Base-by-base conservation (phyloP, 1,140 invertebrate genomes). In the Mercenaria mercenaria region DNA sequence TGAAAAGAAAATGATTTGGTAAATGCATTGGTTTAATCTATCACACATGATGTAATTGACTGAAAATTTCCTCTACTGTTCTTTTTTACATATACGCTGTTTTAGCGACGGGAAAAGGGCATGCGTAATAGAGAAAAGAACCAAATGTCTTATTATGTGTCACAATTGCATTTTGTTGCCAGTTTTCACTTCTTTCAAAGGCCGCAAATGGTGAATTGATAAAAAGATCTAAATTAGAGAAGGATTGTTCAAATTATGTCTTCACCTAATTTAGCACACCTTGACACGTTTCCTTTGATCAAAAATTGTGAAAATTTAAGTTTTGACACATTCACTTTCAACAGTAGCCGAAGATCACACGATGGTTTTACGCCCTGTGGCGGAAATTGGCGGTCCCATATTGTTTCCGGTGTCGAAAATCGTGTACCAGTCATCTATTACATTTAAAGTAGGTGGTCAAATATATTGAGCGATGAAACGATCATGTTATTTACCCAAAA, bases 291-390 rank as follows among this genome's bases (percentile, higher is more conserved):
- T 56, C 41, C 59, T 82, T 82, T 82, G 80, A 82, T 64, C 56
- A 64, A 67, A 64, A 64, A 18, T 82, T 67, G 37, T 26, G 23
- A 41, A 82, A 82, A 67, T 82, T 82, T 43, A 32, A 59, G 37
- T 67, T 67, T 64, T 67, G 61, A 82, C 80, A 82, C 80, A 20
- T 82, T 67, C 32, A 0, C 59, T 67, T 82, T 82, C 56, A 64
- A 64, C 59, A 82, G 50, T 13, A 43, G 52, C 41, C 29, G 34
- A 47, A 47, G 37, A 82, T 82, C 34, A 82, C 80, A 67, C 18
- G 80, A 67, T 34, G 11, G 37, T 47, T 82, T 82, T 26, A 56
- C 80, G n/a, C 61, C 80, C 59, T 59, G 37, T 67, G 41, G 61
- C 37, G 80, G 59, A 82, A 82, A 67, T 82, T 8, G 61, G 56